phyloP scores from a whole-genome alignment of 1,140 invertebrate genomes.

The Drosophila lacteicornis region DNA sequence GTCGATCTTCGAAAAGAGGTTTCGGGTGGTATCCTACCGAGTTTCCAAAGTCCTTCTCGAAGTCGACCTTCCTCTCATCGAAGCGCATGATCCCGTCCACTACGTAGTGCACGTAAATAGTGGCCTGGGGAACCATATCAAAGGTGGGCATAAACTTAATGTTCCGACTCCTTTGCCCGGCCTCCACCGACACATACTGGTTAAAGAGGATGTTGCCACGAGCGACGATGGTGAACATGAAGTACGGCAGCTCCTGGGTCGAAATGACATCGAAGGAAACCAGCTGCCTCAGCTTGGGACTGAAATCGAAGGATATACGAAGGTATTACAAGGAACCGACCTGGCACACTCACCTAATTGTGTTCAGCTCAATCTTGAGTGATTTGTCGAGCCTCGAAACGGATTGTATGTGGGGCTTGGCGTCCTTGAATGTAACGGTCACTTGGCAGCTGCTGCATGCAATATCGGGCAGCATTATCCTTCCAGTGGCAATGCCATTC shows the following conservation, averaged over 20 bases:
- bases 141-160: constrained; percentile 89
- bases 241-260: constrained; percentile 90
- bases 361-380: constrained; percentile 50
- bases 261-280: constrained; percentile 92
- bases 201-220: constrained; percentile 92
- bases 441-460: constrained; percentile 31
- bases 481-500: constrained; percentile 89
- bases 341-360: constrained; percentile 4
- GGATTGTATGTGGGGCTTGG: not conserved
- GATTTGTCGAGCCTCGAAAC: constrained; percentile 19
- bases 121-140: constrained; percentile 92
- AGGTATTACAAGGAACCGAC: too few relatives aligned
- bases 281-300: constrained; percentile 89
- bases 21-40: constrained; percentile 88
- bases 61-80: constrained; percentile 91
- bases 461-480: constrained; percentile 85
- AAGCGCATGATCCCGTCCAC: constrained; percentile 91
- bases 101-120: constrained; percentile 91
- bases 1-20: constrained; percentile 78
- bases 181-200: constrained; percentile 86
- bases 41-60: constrained; percentile 92
- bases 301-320: constrained; percentile 8
- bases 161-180: constrained; percentile 54
- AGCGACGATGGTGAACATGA: constrained; percentile 93
- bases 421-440: constrained; percentile 23